Evolutionary conservation across 2,888 invertebrate genomes (phyloP).

Genomic region (Cerceris ruficornis): DNA sequence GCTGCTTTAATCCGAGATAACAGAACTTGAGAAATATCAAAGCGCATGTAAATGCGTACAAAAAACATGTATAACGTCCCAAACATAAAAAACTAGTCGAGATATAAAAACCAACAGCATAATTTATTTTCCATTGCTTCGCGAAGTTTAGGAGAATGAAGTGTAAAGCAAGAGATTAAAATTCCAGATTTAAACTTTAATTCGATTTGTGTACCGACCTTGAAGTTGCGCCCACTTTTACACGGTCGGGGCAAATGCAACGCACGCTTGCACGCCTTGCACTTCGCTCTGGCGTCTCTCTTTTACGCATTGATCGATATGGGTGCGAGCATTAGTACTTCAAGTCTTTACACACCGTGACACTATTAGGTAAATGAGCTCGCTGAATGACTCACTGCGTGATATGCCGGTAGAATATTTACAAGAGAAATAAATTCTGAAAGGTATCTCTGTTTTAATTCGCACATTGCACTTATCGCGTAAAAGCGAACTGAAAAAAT

Average conservation of each 20-base stretch:
- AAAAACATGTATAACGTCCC: no score
- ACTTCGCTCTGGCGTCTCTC: slow-evolving; percentile 30
- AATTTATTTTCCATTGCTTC: no score
- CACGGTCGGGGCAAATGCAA: slow-evolving; percentile 53
- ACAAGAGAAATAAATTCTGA: neutral
- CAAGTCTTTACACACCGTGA: slow-evolving; percentile 32
- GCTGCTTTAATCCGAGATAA: no score
- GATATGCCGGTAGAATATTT: neutral
- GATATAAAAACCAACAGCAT: no score
- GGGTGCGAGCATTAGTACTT: slow-evolving; percentile 40
- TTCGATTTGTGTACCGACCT: slow-evolving; percentile 54
- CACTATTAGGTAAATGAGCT: slow-evolving; percentile 45
- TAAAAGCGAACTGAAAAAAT: no score
- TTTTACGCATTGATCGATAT: slow-evolving; percentile 44
- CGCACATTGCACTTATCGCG: neutral
- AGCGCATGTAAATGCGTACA: no score
- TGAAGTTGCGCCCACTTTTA: slow-evolving; percentile 62
- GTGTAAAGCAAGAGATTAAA: no score
- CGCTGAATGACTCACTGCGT: slow-evolving; percentile 39
- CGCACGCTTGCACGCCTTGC: slow-evolving; percentile 19
- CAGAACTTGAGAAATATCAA: no score
- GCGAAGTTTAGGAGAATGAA: no score
- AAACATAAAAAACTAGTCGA: no score
- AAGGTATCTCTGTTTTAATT: no score
- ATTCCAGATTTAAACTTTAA: slow-evolving; percentile 20